Base-by-base conservation (phyloP, 2,888 invertebrate species). In the Muschampia plurimacula region DNA sequence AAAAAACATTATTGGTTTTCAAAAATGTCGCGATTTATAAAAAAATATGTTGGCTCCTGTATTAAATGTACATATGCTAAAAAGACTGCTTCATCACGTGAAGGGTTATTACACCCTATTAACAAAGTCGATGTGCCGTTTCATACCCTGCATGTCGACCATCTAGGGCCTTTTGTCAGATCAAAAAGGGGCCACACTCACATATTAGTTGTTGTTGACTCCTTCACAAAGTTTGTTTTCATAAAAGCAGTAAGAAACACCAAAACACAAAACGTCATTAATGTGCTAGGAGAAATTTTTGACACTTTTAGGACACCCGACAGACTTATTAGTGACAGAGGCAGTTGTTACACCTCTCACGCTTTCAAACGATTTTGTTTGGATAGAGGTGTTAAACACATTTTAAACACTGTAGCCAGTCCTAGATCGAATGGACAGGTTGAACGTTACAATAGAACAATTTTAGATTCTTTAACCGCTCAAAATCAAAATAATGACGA, bases 31-130 rank as follows among this genome's bases (percentile, higher is more conserved):
- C 15, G 59, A 3, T 68, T 68, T 46, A 9, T 68, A 8, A 57
- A 39, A 46, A 68, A 68, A 59, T 68, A 68, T 5, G 57, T 68
- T 2, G 7, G 12, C 0, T 39, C 67, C 0, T 68, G 67, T 32
- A 15, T 68, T 2, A 13, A 39, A n/a, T 68, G 67, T n/a, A 46
- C 67, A 4, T 68, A 44, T 28, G 46, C 15, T 8, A 68, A 68
- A 12, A 13, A 15, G 12, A 10, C 15, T n/a, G 9, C 13, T 22
- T 28, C 8, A 52, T 74, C 69, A 15, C 68, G 73, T 57, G 77
- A 77, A 7, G 77, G 77, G 1, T 60, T 77, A 0, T 52, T 76
- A 36, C 76, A 80, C 63, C 77, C 78, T 1, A 80, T 80, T n/a
- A 13, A 3, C 6, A 67, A 67, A 15, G 8, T 22, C 1, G 39